A percentile compares a stretch with the other conserved stretches of the same genome.
phyloP scores from a whole-genome alignment of 2,113 vertebrate species.

The Actinemys pallida region DNA sequence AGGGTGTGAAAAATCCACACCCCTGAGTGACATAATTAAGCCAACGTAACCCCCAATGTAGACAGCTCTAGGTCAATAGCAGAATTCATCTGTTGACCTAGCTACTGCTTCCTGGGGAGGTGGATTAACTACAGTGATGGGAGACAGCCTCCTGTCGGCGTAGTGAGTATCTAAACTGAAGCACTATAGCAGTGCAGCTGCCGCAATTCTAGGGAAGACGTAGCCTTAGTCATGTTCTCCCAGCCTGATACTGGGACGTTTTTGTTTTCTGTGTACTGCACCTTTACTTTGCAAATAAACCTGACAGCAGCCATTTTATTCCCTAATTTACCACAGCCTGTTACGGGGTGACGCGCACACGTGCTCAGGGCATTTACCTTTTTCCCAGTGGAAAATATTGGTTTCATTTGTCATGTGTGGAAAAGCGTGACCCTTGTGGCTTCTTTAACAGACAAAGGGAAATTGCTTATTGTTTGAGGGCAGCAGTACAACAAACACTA shows the following conservation, averaged over 20 bases:
- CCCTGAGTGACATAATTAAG: no score
- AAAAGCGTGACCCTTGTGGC: not conserved
- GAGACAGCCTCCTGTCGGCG: not conserved
- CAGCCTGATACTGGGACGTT: not conserved
- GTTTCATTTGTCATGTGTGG: not conserved
- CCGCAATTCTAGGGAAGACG: not conserved
- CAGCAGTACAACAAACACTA: not conserved
- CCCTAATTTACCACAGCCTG: not conserved
- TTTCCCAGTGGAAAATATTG: not conserved
- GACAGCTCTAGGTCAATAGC: not conserved
- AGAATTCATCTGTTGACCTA: not conserved
- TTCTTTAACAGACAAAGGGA: fast-evolving
- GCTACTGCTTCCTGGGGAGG: not conserved
- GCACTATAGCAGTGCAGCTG: not conserved
- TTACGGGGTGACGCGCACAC: not conserved
- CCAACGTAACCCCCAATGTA: not conserved
- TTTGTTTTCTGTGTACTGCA: not conserved
- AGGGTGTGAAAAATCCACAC: fast-evolving
- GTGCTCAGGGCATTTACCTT: not conserved
- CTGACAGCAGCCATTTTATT: not conserved
- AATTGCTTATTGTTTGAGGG: not conserved
- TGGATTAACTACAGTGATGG: not conserved
- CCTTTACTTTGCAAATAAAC: not conserved
- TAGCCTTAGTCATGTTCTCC: not conserved
- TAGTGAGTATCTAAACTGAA: not conserved